Percentiles rank a stretch among this genome's conserved stretches.
phyloP scores from a whole-genome alignment of 2,113 vertebrate genomes.

The Eptatretus burgeri region DNA sequence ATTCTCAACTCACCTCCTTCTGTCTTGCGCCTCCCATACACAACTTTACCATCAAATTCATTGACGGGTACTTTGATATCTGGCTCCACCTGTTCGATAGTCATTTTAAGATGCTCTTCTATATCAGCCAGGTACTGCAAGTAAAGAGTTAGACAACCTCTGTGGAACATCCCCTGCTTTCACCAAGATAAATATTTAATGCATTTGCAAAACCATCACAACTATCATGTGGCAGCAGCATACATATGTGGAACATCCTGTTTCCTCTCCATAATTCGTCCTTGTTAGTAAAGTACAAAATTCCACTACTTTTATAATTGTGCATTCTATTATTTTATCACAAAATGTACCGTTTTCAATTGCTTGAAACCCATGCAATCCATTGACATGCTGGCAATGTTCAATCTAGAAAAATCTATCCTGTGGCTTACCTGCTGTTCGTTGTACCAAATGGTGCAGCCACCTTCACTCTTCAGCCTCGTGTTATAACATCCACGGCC shows the following conservation, averaged over 20 bases:
- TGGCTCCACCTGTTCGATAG: slow-evolving; percentile 67
- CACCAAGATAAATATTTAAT: no score
- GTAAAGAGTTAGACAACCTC: not conserved
- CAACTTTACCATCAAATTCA: slow-evolving; percentile 89
- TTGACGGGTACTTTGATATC: slow-evolving; percentile 79
- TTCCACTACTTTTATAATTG: slow-evolving; percentile 1
- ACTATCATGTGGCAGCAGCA: no score
- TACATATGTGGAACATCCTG: no score
- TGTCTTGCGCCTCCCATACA: slow-evolving; percentile 53
- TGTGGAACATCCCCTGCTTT: no score
- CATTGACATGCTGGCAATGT: no score
- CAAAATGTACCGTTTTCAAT: not conserved
- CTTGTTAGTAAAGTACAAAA: not conserved
- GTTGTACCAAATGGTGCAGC: slow-evolving; percentile 97
- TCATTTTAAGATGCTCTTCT: slow-evolving; percentile 85
- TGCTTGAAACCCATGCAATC: no score
- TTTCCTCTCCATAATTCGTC: no score
- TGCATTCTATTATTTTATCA: not conserved
- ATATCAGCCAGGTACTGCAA: slow-evolving; percentile 52
- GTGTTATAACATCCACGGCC: slow-evolving; percentile 80
- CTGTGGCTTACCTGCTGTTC: slow-evolving; percentile 38
- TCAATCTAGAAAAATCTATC: not conserved
- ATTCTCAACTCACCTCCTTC: slow-evolving; percentile 26
- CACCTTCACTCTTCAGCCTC: slow-evolving; percentile 62
- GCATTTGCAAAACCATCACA: no score